Percentiles rank a stretch among this genome's conserved stretches.
phyloP scores from a whole-genome alignment of 2,888 invertebrate genomes.

The Melanostoma mellinum region DNA sequence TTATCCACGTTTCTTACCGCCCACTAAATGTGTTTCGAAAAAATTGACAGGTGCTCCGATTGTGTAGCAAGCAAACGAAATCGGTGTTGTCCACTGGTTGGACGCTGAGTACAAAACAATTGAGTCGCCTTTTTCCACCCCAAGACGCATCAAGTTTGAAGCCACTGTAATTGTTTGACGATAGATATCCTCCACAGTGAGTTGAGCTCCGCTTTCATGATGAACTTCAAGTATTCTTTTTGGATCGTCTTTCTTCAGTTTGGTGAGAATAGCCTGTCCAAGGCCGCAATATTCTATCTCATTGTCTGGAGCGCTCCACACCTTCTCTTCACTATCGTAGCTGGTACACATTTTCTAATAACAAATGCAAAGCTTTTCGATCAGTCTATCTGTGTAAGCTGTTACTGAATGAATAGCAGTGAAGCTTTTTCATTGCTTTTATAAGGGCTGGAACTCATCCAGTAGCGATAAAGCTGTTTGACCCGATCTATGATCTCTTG shows the following conservation, averaged over 20 bases:
- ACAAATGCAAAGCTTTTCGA: too few species aligned
- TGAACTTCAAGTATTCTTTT: slow-evolving; percentile 67
- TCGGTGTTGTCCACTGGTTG: slow-evolving; percentile 51
- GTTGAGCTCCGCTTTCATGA: slow-evolving; percentile 51
- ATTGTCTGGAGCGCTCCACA: slow-evolving; percentile 28
- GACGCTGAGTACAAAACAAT: slow-evolving; percentile 66
- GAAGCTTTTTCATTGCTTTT: too few species aligned
- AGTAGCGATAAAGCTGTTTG: too few species aligned
- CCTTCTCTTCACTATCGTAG: slow-evolving; percentile 20
- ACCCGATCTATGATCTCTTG: too few species aligned
- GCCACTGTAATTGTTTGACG: slow-evolving; percentile 62
- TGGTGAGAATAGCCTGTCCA: slow-evolving; percentile 45
- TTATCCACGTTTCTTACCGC: slow-evolving; percentile 43
- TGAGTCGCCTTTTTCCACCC: slow-evolving; percentile 65
- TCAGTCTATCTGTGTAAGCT: too few species aligned
- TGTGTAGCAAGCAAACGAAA: slow-evolving; percentile 68
- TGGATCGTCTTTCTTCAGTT: slow-evolving; percentile 37
- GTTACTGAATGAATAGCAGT: too few species aligned
- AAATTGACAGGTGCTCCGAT: slow-evolving; percentile 70
- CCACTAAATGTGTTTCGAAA: slow-evolving; percentile 69
- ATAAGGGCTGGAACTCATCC: too few species aligned
- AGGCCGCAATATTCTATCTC: slow-evolving; percentile 1
- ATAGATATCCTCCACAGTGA: slow-evolving; percentile 57
- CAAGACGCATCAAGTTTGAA: slow-evolving; percentile 58
- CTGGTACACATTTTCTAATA: slow-evolving; percentile 1